These are phyloP conservation scores for Spodoptera frugiperda DNA, from an alignment of 1,140 invertebrate species.

Conservation along the genomic window DNA sequence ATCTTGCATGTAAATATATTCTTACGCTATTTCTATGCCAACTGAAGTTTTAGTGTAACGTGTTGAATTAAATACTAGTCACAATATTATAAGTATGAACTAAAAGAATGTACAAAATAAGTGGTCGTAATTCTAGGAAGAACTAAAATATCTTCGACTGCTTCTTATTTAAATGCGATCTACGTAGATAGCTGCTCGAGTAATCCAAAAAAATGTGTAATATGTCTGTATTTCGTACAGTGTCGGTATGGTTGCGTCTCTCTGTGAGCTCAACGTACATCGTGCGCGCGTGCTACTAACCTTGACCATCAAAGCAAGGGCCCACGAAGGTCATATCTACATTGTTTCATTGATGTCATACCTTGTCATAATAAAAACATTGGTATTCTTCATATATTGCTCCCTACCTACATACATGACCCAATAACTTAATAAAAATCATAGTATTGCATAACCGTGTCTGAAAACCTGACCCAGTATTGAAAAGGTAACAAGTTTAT, in stretches of 20 bases:
- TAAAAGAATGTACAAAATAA: no score
- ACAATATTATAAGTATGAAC: no score
- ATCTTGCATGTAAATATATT: no score
- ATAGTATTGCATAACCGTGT: background rate
- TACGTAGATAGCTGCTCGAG: no score
- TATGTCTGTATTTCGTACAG: background rate
- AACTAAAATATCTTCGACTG: no score
- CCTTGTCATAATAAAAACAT: background rate
- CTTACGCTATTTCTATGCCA: no score
- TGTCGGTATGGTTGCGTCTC: background rate
- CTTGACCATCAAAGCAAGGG: slow-evolving; percentile 49
- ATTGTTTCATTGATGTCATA: slow-evolving; percentile 28
- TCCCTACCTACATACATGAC: background rate
- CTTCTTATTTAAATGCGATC: no score
- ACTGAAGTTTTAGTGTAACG: no score
- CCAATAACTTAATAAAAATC: background rate
- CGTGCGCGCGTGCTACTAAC: slow-evolving; percentile 20
- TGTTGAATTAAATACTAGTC: no score
- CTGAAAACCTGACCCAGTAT: background rate
- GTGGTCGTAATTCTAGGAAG: no score
- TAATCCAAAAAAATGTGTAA: background rate
- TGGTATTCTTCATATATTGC: background rate
- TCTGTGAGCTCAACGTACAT: background rate
- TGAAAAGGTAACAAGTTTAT: slow-evolving; percentile 3
- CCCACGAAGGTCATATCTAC: slow-evolving; percentile 38